These are phyloP conservation scores for Heliocidaris erythrogramma DNA, from an alignment of 35 echinoderm and acorn worm genomes.

Conservation along the genomic window DNA sequence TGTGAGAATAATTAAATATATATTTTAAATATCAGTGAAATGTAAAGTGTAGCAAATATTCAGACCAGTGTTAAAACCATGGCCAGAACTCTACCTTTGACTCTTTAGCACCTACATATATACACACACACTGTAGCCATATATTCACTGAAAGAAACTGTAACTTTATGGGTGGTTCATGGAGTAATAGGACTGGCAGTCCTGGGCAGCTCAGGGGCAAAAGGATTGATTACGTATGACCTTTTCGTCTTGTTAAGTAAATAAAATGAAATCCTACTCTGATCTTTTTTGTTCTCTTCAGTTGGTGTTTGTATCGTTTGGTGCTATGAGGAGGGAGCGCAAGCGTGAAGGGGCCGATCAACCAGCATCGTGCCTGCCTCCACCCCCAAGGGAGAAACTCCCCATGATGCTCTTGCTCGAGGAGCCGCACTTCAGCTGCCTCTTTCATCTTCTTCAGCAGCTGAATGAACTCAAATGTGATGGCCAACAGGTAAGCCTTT, in stretches of 20 bases:
- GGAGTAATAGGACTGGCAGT: too few relatives aligned
- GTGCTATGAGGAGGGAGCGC: conserved; percentile 74
- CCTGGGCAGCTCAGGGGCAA: too few relatives aligned
- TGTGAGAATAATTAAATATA: too few relatives aligned
- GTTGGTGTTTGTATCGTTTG: conserved; percentile 91
- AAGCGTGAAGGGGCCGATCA: conserved; percentile 79
- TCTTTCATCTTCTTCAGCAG: conserved; percentile 75
- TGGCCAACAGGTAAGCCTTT: conserved; percentile 10
- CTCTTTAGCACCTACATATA: too few relatives aligned
- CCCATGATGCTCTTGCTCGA: conserved; percentile 86
- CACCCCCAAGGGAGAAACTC: conserved; percentile 73
- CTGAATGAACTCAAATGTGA: conserved; percentile 64
- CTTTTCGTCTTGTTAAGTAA: not conserved
- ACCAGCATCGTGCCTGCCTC: conserved; percentile 76
- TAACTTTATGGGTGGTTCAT: too few relatives aligned
- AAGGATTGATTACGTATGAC: too few relatives aligned
- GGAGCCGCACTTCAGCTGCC: conserved; percentile 74
- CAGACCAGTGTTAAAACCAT: too few relatives aligned
- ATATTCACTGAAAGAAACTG: too few relatives aligned
- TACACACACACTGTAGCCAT: too few relatives aligned
- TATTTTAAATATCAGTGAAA: too few relatives aligned
- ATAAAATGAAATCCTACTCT: not conserved
- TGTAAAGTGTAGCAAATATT: too few relatives aligned
- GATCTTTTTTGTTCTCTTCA: not conserved
- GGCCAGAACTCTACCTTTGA: too few relatives aligned